phyloP scores from a whole-genome alignment of 2,888 invertebrate species.

The Drosophila sordidula region DNA sequence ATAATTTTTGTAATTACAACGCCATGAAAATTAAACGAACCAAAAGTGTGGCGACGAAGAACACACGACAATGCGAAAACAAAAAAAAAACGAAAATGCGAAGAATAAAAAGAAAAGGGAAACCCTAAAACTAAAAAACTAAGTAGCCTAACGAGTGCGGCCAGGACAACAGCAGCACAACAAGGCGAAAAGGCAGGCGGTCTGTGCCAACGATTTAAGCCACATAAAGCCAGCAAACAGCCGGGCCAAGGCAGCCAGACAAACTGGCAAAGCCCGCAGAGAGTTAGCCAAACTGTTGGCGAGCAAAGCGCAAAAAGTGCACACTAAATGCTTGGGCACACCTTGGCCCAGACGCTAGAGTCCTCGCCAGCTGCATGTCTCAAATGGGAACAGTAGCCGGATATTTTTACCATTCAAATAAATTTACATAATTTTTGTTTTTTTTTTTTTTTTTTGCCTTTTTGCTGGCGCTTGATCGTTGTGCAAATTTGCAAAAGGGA shows the following conservation, averaged over 20 bases:
- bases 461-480: slow-evolving; percentile 9
- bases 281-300: slow-evolving; percentile 24
- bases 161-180: slow-evolving; percentile 34
- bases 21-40: slow-evolving; percentile 61
- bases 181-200: slow-evolving; percentile 39
- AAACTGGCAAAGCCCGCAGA: slow-evolving; percentile 24
- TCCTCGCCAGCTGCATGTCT: slow-evolving; percentile 20
- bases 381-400: slow-evolving; percentile 32
- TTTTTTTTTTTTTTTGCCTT: slow-evolving; percentile 3
- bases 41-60: slow-evolving; percentile 46
- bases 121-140: slow-evolving; percentile 29
- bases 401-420: slow-evolving; percentile 52
- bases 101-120: background rate
- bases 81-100: background rate
- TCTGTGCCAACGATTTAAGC: slow-evolving; percentile 63
- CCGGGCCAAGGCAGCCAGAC: slow-evolving; percentile 36
- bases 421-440: slow-evolving; percentile 65
- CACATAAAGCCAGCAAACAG: slow-evolving; percentile 56
- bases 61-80: background rate
- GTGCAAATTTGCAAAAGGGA: slow-evolving; percentile 39
- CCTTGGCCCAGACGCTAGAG: slow-evolving; percentile 40
- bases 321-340: slow-evolving; percentile 67
- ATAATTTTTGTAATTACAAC: slow-evolving; percentile 71
- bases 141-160: slow-evolving; percentile 59
- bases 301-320: slow-evolving; percentile 22